phyloP scores from a whole-genome alignment of 35 echinoderm and acorn worm species.

The Nesometra sesokonis region DNA sequence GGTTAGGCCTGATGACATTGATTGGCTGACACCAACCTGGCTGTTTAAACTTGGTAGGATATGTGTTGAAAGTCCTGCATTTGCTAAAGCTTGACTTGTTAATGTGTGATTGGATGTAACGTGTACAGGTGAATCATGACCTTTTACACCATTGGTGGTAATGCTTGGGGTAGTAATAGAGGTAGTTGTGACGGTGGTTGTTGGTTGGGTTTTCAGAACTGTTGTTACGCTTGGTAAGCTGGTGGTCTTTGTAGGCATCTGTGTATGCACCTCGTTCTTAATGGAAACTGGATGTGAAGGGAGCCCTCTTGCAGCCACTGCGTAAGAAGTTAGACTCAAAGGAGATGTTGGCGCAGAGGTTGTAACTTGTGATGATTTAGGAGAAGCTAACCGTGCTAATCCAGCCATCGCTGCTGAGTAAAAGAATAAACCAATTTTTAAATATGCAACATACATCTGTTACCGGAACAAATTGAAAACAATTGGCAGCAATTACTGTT shows the following conservation, averaged over 20 bases:
- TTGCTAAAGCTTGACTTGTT: not conserved
- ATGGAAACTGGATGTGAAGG: not conserved
- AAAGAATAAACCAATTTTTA: not conserved
- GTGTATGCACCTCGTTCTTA: not conserved
- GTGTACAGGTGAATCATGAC: not conserved
- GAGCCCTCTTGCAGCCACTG: not conserved
- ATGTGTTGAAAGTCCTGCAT: not conserved
- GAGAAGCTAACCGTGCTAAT: not conserved
- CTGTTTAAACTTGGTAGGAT: not conserved
- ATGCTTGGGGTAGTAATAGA: not conserved
- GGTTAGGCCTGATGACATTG: not conserved
- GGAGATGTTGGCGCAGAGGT: not conserved
- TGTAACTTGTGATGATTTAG: not conserved
- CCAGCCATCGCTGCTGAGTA: not conserved
- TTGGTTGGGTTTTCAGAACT: not conserved
- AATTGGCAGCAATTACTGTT: no score
- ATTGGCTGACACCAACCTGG: not conserved
- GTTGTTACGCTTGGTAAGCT: constrained; percentile 5
- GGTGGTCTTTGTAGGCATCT: constrained; percentile 1
- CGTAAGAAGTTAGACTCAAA: not conserved
- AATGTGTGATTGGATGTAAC: not conserved
- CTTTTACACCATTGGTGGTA: not conserved
- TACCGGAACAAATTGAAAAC: no score
- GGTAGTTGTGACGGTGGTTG: not conserved
- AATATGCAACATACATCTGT: no score